Conservation (phyloP, 2,113 vertebrate species). For the Anolis sagrei region DNA sequence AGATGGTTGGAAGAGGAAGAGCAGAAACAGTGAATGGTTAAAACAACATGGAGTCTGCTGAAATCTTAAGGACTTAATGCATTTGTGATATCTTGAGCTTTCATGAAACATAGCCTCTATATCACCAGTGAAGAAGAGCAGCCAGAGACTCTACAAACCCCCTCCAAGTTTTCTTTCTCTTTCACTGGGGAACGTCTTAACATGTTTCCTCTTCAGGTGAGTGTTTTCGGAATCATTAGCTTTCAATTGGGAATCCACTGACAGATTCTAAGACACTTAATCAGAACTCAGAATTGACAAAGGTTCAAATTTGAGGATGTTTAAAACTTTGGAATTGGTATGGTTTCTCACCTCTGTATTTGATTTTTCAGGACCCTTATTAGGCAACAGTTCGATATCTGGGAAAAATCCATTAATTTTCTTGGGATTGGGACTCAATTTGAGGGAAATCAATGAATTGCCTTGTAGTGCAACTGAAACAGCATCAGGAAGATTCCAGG, state of each 20-base stretch:
- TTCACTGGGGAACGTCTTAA: background rate
- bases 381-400: constrained; percentile 48
- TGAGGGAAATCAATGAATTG: constrained; percentile 53
- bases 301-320: background rate
- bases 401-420: constrained; percentile 58
- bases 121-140: background rate
- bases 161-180: background rate
- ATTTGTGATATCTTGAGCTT: background rate
- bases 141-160: background rate
- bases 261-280: background rate
- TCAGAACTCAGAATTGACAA: background rate
- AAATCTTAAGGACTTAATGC: background rate
- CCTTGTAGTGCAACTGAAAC: constrained; percentile 45
- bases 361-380: constrained; percentile 19
- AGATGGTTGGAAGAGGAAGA: background rate
- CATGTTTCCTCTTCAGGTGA: background rate
- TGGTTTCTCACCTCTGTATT: constrained; percentile 50
- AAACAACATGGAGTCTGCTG: background rate
- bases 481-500: constrained; percentile 72
- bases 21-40: background rate
- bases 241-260: background rate
- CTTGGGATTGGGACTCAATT: constrained; percentile 12
- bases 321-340: background rate
- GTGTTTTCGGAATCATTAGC: background rate
- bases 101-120: background rate